Evolutionary conservation across 2,113 vertebrate genomes (phyloP).

Genomic region (Coryphaenoides rupestris): DNA sequence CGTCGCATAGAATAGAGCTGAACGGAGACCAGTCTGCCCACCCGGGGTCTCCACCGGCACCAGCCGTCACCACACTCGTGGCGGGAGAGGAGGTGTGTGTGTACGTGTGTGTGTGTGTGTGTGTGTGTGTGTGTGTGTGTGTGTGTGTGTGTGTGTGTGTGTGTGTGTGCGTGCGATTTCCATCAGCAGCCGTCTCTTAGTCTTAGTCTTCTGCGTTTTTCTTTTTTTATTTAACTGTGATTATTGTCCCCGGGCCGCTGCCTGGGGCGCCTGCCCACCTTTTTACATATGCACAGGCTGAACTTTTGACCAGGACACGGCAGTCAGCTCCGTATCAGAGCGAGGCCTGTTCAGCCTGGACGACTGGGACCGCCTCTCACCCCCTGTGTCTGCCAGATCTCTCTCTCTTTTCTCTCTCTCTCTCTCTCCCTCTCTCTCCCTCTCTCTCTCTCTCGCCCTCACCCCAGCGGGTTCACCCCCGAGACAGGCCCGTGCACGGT

Average conservation of each 20-base stretch:
- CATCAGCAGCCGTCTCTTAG: constrained; percentile 43
- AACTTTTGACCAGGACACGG: constrained; percentile 99
- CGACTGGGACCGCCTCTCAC: constrained; percentile 37
- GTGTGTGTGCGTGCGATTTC: constrained; percentile 40
- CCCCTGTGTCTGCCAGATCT: constrained; percentile 37
- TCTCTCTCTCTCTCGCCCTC: constrained; percentile 33
- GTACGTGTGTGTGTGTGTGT: constrained; percentile 31
- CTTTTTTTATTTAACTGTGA: constrained; percentile 82
- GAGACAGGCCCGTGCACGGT: constrained; percentile 30
- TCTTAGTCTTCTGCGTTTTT: constrained; percentile 91
- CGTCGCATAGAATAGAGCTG: constrained; percentile 37
- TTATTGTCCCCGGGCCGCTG: constrained; percentile 96
- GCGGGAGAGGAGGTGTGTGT: constrained; percentile 33
- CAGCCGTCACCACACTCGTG: constrained; percentile 45
- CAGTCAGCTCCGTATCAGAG: constrained; percentile 68
- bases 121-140: constrained; percentile 37
- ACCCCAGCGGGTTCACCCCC: constrained; percentile 39
- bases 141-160: constrained; percentile 31
- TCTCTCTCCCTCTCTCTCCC: neutral
- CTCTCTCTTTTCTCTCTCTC: too few species aligned
- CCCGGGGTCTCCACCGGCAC: constrained; percentile 42
- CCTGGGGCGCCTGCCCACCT: constrained; percentile 97
- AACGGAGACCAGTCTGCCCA: constrained; percentile 48
- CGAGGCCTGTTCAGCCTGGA: constrained; percentile 40
- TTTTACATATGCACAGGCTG: constrained; percentile 99